Conservation (phyloP, 35 echinoderm and acorn worm genomes). For the Chiridota heheva region DNA sequence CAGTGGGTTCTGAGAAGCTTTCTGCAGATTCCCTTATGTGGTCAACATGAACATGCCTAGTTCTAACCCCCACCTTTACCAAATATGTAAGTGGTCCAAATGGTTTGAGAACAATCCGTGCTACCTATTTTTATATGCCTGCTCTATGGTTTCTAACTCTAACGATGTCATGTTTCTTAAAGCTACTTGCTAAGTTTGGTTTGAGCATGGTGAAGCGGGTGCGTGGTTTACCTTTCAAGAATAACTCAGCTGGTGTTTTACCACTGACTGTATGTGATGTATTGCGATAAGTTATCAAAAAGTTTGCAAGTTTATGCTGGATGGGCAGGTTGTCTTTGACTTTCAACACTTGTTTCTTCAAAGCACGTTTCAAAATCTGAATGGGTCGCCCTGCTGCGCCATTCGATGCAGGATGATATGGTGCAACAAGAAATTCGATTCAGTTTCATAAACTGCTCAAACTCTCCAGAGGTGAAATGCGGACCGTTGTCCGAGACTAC, state of each 20-base stretch:
- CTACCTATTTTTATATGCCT: constrained; percentile 4
- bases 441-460: neutral
- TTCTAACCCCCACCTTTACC: no score
- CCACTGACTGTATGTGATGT: constrained; percentile 24
- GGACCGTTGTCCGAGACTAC: constrained; percentile 62
- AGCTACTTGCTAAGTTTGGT: neutral
- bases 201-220: neutral
- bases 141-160: neutral
- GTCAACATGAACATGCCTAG: no score
- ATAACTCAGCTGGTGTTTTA: constrained; percentile 4
- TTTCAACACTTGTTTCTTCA: neutral
- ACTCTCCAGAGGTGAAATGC: constrained; percentile 41
- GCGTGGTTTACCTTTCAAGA: neutral
- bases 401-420: constrained; percentile 26
- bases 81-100: constrained; percentile 34
- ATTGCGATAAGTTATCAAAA: constrained; percentile 16
- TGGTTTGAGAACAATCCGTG: constrained; percentile 18
- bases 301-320: constrained; percentile 27
- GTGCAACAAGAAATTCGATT: neutral
- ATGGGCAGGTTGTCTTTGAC: neutral
- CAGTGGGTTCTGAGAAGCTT: no score
- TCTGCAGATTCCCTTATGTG: no score
- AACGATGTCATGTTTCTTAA: neutral
- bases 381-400: constrained; percentile 21
- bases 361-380: constrained; percentile 7